Conservation (phyloP, 1,140 invertebrate species). For the Drosophila novamexicana region DNA sequence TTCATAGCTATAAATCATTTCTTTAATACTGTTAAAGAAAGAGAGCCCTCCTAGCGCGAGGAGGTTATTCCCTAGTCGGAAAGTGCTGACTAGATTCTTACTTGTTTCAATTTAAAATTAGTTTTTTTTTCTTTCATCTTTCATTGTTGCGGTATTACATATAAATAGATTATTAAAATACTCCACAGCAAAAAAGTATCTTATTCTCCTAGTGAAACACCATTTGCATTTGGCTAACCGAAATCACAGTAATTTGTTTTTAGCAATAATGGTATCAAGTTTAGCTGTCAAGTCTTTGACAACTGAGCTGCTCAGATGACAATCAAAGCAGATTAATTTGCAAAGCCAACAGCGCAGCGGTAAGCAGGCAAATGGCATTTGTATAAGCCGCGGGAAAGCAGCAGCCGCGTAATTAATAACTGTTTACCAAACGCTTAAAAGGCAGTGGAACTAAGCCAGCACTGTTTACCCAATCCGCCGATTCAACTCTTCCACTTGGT, state of each 20-base stretch:
- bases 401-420: constrained; percentile 71
- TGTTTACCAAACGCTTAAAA: constrained; percentile 76
- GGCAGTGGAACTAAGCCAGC: constrained; percentile 47
- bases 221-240: not conserved
- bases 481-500: constrained; percentile 16
- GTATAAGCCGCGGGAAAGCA: constrained; percentile 56
- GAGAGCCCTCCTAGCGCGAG: too few species aligned
- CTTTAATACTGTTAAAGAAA: too few species aligned
- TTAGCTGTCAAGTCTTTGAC: constrained; percentile 52
- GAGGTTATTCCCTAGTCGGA: too few species aligned
- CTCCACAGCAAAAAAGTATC: too few species aligned
- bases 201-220: not conserved
- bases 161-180: too few species aligned
- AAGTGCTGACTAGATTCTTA: too few species aligned
- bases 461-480: not conserved
- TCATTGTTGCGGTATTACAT: too few species aligned
- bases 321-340: constrained; percentile 79
- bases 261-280: constrained; percentile 48
- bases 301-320: constrained; percentile 53
- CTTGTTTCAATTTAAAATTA: too few species aligned
- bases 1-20: too few species aligned
- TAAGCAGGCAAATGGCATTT: constrained; percentile 53
- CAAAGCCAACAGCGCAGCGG: constrained; percentile 56
- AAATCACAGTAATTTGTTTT: constrained; percentile 38
- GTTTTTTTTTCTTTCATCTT: too few species aligned